phyloP scores from a whole-genome alignment of 2,113 vertebrate species.

The Anser brachyrhynchus region DNA sequence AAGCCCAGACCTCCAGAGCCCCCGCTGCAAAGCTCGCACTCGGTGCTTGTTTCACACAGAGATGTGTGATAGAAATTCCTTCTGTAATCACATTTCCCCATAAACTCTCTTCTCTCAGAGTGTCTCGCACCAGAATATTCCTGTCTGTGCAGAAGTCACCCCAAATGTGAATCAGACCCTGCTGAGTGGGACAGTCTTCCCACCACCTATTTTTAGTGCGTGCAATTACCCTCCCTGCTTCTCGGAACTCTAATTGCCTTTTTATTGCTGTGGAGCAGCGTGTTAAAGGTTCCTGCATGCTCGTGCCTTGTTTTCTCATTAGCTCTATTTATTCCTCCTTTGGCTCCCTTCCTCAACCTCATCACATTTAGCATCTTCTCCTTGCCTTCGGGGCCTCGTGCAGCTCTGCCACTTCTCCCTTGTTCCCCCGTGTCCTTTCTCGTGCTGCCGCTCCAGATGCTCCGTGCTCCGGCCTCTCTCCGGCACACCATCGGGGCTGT shows the following conservation, averaged over 20 bases:
- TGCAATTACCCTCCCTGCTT: constrained; percentile 56
- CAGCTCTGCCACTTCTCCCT: background rate
- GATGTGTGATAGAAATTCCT: background rate
- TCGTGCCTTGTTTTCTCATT: constrained; percentile 66
- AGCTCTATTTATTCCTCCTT: constrained; percentile 60
- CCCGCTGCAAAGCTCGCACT: background rate
- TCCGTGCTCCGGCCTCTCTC: background rate
- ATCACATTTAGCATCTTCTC: constrained; percentile 42
- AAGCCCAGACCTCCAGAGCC: background rate
- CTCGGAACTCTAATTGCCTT: constrained; percentile 61
- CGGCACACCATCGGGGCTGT: accelerated
- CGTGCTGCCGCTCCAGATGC: background rate
- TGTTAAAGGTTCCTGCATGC: constrained; percentile 64
- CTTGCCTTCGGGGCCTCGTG: background rate
- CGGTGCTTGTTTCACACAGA: background rate
- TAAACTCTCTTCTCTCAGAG: background rate
- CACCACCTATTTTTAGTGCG: constrained; percentile 56
- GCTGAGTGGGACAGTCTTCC: constrained; percentile 34
- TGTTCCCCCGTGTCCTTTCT: background rate
- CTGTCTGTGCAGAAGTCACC: constrained; percentile 27
- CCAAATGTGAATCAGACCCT: constrained; percentile 52
- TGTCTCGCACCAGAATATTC: background rate
- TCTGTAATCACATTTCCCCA: background rate
- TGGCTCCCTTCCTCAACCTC: constrained; percentile 50
- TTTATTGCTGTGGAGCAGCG: constrained; percentile 69